Evolutionary conservation across 2,888 invertebrate genomes (phyloP), one percentile per base, ranked within the genome.

Genomic region (Eupithecia subumbrata): DNA sequence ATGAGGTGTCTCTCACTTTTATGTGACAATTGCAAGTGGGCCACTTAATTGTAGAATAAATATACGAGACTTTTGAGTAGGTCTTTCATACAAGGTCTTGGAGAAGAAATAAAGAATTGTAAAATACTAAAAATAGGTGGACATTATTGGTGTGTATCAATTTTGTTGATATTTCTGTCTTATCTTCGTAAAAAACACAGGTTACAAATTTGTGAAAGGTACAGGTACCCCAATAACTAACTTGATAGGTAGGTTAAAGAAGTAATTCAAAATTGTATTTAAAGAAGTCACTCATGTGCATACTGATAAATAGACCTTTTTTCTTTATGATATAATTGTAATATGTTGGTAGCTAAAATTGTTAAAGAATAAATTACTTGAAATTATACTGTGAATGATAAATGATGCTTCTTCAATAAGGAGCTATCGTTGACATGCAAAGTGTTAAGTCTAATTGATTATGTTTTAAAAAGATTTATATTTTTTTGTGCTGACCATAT

Each of bases 401-500:
- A 87, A 89, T 86, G 86, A 85, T 84, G 60, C 74, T 81, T 80
- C 77, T 77, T 74, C 74, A 77, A 79, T 76, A 82, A 83, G 82
- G 81, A 80, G 80, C 79, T 80, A 77, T 82, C 86, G 90, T 85
- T 90, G 91, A 91, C 89, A 86, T 78, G 81, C 81, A 81, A 83
- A 83, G 87, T 88, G 88, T 89, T 90, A 90, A 91, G 81, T 85
- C 84, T 84, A 88, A 91, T 90, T 90, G 89, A 91, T 91, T 88
- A 84, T 85, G 78, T 84, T 87, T 75, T 82, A 82, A 87, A 89
- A 82, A 79, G 80, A 80, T 84, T 83, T 81, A 0, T 75, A 63
- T 72, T 77, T 81, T 81, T 82, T 81, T 81, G n/a, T 79, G 73
- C 69, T 77, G 76, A 69, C 77, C 69, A 70, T 76, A 75, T 76